Percentiles rank a stretch among this genome's conserved stretches.
These are phyloP conservation scores for Hephaestus fuliginosus DNA, from an alignment of 2,797 vertebrate genomes.

Conservation along the genomic window DNA sequence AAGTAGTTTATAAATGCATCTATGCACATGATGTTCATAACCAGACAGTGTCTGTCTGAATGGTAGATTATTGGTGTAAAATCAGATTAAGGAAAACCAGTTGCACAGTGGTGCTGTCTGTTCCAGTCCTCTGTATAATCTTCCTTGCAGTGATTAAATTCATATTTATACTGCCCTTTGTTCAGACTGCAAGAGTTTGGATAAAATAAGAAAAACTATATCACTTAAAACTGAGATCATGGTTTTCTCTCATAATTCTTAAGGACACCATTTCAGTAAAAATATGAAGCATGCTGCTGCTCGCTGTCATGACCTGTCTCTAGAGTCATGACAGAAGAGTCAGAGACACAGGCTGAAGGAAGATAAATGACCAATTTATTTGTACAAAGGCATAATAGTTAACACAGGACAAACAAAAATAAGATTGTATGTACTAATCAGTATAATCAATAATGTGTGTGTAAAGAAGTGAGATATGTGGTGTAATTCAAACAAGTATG, in stretches of 20 bases:
- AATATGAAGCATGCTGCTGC: background rate
- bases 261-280: background rate
- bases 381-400: too few species aligned
- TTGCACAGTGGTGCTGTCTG: background rate
- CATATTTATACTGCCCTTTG: background rate
- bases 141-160: background rate
- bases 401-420: too few species aligned
- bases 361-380: background rate
- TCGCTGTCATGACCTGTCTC: too few species aligned
- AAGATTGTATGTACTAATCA: background rate
- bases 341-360: background rate
- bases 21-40: background rate
- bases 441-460: background rate
- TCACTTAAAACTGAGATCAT: background rate
- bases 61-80: slow-evolving; percentile 1
- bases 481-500: background rate
- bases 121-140: slow-evolving; percentile 9
- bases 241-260: background rate
- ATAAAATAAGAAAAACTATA: background rate
- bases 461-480: background rate
- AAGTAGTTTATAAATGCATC: background rate
- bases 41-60: background rate
- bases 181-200: background rate
- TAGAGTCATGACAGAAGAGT: background rate
- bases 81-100: background rate